Base-by-base conservation (phyloP, 1,140 invertebrate genomes). In the Drosophila kohkoa region DNA sequence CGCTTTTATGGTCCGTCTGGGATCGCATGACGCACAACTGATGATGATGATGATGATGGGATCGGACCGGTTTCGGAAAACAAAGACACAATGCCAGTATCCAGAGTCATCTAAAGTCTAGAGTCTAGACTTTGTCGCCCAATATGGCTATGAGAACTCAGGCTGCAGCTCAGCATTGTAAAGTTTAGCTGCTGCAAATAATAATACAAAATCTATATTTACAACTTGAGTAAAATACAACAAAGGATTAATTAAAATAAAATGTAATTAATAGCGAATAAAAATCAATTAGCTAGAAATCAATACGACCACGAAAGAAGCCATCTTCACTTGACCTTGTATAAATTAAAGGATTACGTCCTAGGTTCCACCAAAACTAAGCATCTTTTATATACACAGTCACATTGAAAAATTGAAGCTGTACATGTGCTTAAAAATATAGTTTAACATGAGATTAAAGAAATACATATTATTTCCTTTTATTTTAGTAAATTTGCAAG, bases 1-100 rank as follows among this genome's bases (percentile, higher is more conserved):
- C 67, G 66, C 82, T 75, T 86, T 81, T 86, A 85, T 86, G 82
- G 82, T 69, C 51, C 57, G 75, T 79, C 75, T 82, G 82, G 70
- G 59, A 55, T 45, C 35, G 75, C 45, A 74, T 88, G 82, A 82
- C 69, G 82, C 82, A 86, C 75, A 43, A 64, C 72, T 57, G 57
- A 82, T 51, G 35, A 10, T 25, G 20, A 25, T 25, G 20, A 25
- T 25, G 20, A 25, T 10, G 76, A 82, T 71, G 75, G 65, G 75
- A 70, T 82, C 82, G 82, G 82, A 38, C 35, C 35, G 8, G 35
- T 38, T 82, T 86, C 65, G 48, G 8, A 46, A 63, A 82, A 78
- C 82, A 87, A 82, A 85, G 82, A 86, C 79, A 86, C 79, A 70
- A 58, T 57, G 60, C 69, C 66, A 70, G 35, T 52, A 35, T 69